Conservation (phyloP, 2,888 invertebrate species). For the Lochmaea capreae region DNA sequence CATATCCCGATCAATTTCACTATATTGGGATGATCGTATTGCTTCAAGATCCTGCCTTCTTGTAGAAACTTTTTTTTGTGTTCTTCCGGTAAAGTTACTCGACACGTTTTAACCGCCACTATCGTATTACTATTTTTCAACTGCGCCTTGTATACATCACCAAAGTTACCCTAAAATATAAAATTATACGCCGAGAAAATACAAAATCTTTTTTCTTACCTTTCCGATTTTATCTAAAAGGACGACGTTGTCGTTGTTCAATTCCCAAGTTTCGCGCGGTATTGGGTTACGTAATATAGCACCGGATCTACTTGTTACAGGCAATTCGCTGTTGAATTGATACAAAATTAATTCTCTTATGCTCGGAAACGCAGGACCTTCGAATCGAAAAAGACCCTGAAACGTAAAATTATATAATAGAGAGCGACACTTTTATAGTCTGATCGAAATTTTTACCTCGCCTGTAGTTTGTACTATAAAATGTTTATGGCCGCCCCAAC, state of each 20-base stretch:
- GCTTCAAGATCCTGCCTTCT: conserved; percentile 94
- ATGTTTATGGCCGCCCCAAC: conserved; percentile 96
- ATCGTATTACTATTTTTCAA: conserved; percentile 85
- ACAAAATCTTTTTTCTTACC: conserved; percentile 1
- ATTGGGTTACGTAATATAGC: conserved; percentile 89
- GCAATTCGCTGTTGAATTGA: conserved; percentile 86
- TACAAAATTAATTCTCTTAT: conserved; percentile 92
- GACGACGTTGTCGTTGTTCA: conserved; percentile 94
- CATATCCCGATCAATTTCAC: conserved; percentile 97
- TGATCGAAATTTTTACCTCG: conserved; percentile 72
- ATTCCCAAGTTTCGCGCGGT: conserved; percentile 92
- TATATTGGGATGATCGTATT: conserved; percentile 97
- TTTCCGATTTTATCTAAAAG: conserved; percentile 91
- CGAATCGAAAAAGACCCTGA: conserved; percentile 92
- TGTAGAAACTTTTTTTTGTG: conserved; percentile 93
- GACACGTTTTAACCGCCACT: conserved; percentile 96
- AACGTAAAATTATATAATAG: conserved; percentile 43
- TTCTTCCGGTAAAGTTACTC: conserved; percentile 93
- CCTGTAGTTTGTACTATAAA: conserved; percentile 96
- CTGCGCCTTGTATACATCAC: conserved; percentile 94
- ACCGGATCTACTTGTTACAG: conserved; percentile 93
- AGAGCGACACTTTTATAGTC: not conserved
- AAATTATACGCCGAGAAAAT: conserved; percentile 15
- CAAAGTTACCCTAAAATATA: conserved; percentile 88
- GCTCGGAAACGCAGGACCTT: conserved; percentile 93